These are phyloP conservation scores for Habroteleia sp. DNA, from an alignment of 2,888 invertebrate species.

Conservation along the genomic window DNA sequence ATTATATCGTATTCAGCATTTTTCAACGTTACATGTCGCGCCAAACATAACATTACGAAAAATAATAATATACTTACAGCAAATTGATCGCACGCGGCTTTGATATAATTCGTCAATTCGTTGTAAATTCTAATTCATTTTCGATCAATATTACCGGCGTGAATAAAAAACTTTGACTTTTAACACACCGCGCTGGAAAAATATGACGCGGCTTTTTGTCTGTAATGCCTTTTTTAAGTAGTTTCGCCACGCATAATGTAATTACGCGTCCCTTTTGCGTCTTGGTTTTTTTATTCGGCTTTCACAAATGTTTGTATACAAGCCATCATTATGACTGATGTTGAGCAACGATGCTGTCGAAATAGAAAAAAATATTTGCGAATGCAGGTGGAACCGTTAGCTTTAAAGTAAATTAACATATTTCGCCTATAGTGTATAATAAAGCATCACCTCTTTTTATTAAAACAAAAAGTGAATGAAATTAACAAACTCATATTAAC, in stretches of 20 bases:
- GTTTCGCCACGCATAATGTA: constrained; percentile 60
- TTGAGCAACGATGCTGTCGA: constrained; percentile 43
- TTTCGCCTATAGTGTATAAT: too few relatives aligned
- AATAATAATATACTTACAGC: constrained; percentile 39
- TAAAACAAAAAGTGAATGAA: too few relatives aligned
- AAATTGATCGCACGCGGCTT: constrained; percentile 39
- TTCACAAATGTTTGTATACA: constrained; percentile 56
- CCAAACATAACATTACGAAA: constrained; percentile 23
- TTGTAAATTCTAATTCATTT: constrained; percentile 34
- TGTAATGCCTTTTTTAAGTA: constrained; percentile 55
- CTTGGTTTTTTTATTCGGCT: constrained; percentile 50
- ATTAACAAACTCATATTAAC: too few relatives aligned
- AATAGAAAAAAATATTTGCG: constrained; percentile 38
- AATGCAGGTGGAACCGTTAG: constrained; percentile 49
- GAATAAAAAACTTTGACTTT: constrained; percentile 44
- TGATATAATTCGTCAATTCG: constrained; percentile 22
- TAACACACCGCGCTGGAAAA: constrained; percentile 45
- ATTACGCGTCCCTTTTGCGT: constrained; percentile 60
- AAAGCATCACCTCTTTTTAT: too few relatives aligned
- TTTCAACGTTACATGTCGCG: constrained; percentile 26
- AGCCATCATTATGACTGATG: constrained; percentile 53
- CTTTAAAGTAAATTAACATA: constrained; percentile 31
- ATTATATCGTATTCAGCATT: constrained; percentile 36
- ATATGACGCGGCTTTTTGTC: constrained; percentile 53
- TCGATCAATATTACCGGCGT: constrained; percentile 37